Evolutionary conservation across 1,140 invertebrate genomes (phyloP), one percentile per base, ranked within the genome.

Genomic region (Tetragnatha versicolor): DNA sequence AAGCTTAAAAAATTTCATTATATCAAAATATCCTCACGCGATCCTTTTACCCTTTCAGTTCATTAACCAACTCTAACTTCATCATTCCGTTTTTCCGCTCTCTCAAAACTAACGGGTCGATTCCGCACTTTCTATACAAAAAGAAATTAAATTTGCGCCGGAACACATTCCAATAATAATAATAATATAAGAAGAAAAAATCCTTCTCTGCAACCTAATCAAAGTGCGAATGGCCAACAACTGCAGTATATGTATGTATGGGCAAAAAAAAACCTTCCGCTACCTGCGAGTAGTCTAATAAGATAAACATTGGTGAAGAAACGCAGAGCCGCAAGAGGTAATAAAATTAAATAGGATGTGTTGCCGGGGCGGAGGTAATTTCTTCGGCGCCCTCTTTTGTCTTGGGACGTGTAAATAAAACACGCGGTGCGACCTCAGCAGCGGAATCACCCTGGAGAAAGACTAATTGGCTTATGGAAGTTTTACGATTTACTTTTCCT

Each of bases 391-490:
- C 35, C 25, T 63, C 42, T 63, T n/a, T 63, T 37, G 20, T 63
- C 9, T 22, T 20, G 22, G 22, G 25, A 22, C 37, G 17, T 17
- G 25, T 63, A 63, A 63, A 63, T 37, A 42, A 2, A 22, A n/a
- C 60, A 25, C 37, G 6, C 33, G 20, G 42, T 45, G 42, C 2
- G 10, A 10, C 10, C n/a, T 10, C 10, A 45, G n/a, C 42, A 2
- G 42, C 10, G 37, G 49, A 63, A 63, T 12, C 22, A 39, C 33
- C 60, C 33, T 4, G 37, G 60, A 42, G 37, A 22, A 39, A 63
- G 22, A 25, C 33, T 63, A 63, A 63, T 63, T 63, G 60, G 60
- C 33, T 63, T 63, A 63, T 42, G 37, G 60, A 63, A 63, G 37
- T 63, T 63, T 7, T 14, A n/a, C 9, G 60, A n/a, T 58, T 58